Conservation (phyloP, 1,140 invertebrate species). For the Apis mellifera region DNA sequence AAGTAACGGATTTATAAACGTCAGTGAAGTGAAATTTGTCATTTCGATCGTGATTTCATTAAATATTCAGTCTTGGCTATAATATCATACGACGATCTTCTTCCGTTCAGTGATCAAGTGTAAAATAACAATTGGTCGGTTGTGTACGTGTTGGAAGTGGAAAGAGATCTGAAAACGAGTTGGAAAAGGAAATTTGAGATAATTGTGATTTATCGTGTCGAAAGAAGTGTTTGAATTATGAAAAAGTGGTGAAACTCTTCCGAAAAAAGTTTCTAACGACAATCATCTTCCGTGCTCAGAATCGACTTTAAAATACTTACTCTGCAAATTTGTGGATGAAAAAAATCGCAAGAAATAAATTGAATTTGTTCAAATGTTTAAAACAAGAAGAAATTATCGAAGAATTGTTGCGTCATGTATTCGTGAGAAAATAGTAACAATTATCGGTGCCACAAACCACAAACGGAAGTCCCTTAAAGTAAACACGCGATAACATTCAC, state of each 20-base stretch:
- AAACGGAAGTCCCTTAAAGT: background rate
- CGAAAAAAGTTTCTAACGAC: background rate
- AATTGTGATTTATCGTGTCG: background rate
- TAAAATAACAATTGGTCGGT: background rate
- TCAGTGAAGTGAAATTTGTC: background rate
- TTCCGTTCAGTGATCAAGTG: background rate
- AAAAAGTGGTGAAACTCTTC: no score
- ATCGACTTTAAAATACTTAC: background rate
- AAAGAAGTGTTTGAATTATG: no score
- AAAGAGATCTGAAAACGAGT: background rate
- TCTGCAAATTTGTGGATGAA: background rate
- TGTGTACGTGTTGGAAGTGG: background rate
- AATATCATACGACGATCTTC: background rate
- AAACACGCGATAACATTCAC: background rate
- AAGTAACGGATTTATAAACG: background rate
- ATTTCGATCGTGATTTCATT: no score
- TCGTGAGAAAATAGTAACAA: background rate
- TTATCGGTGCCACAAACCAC: background rate
- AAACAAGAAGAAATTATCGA: background rate
- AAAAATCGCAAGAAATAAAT: background rate
- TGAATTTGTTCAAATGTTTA: no score
- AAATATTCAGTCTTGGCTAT: no score
- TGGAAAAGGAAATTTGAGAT: background rate
- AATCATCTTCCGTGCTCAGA: background rate
- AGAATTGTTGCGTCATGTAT: background rate